phyloP scores from a whole-genome alignment of 2,888 invertebrate species.

The Ectemnius lituratus region DNA sequence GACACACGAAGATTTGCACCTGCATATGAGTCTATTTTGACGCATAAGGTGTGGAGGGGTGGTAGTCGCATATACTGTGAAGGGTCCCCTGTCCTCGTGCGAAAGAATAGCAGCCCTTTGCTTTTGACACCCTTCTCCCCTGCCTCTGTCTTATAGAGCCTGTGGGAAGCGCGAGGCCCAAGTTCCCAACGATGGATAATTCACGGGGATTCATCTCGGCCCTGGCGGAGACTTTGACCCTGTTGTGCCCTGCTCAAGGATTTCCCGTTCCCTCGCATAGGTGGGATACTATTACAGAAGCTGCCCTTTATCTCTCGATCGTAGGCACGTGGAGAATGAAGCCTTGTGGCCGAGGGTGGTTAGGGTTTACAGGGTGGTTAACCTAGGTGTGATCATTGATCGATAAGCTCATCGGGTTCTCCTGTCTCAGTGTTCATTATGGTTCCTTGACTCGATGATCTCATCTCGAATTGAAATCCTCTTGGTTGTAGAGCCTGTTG shows the following conservation, averaged over 20 bases:
- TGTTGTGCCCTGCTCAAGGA: slow-evolving; percentile 80
- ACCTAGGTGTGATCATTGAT: slow-evolving; percentile 14
- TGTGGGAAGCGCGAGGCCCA: slow-evolving; percentile 85
- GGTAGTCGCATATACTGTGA: slow-evolving; percentile 21
- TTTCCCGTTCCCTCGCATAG: slow-evolving; percentile 79
- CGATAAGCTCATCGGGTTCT: not conserved
- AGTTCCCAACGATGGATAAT: slow-evolving; percentile 81
- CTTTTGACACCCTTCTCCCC: slow-evolving; percentile 40
- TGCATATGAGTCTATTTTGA: not conserved
- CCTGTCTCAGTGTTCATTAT: slow-evolving; percentile 45
- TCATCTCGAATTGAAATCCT: slow-evolving; percentile 23
- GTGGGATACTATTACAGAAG: slow-evolving; percentile 70
- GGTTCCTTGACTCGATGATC: slow-evolving; percentile 19
- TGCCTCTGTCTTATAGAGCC: slow-evolving; percentile 81
- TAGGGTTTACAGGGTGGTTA: not conserved
- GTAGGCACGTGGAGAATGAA: not conserved
- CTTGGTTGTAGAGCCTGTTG: slow-evolving; percentile 74
- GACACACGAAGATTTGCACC: too few relatives aligned
- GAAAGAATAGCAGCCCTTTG: not conserved
- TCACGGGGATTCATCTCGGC: slow-evolving; percentile 76
- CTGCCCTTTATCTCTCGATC: not conserved
- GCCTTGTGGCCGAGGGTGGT: not conserved
- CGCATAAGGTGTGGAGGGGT: not conserved
- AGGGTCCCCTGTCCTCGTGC: slow-evolving; percentile 55
- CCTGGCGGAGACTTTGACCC: slow-evolving; percentile 74